Evolutionary conservation across 1,140 invertebrate species (phyloP).

Genomic region (Drosophila nasuta): DNA sequence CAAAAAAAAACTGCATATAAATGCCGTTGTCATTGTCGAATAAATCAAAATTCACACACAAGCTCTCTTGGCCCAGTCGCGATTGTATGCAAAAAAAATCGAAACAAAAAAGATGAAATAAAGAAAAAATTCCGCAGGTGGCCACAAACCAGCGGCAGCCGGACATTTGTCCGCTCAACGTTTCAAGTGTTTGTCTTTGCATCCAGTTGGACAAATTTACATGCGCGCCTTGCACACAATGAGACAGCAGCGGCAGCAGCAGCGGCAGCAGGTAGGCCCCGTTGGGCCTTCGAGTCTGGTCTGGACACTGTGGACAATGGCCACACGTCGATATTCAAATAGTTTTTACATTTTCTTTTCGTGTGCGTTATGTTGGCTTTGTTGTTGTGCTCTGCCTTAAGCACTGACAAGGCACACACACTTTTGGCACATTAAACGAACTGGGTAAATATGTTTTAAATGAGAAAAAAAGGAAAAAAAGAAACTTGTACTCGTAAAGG

Average conservation of each 20-base stretch:
- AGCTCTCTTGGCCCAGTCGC: slow-evolving; percentile 36
- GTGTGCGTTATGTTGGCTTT: slow-evolving; percentile 8
- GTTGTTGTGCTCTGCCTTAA: slow-evolving; percentile 21
- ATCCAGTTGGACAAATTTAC: slow-evolving; percentile 76
- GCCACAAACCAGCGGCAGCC: slow-evolving; percentile 44
- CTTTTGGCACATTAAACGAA: slow-evolving; percentile 19
- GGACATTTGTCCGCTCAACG: slow-evolving; percentile 39
- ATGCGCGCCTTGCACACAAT: slow-evolving; percentile 71
- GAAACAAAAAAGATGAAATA: slow-evolving; percentile 19
- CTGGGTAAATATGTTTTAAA: slow-evolving; percentile 63
- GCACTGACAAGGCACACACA: slow-evolving; percentile 30
- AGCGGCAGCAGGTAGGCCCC: slow-evolving; percentile 35
- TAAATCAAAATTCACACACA: slow-evolving; percentile 70
- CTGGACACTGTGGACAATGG: slow-evolving; percentile 54
- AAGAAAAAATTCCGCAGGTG: slow-evolving; percentile 70
- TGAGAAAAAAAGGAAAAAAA: slow-evolving; percentile 26
- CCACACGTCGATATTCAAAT: slow-evolving; percentile 75
- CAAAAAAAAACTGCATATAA: slow-evolving; percentile 48
- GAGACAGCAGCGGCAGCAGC: slow-evolving; percentile 37
- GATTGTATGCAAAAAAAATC: slow-evolving; percentile 70
- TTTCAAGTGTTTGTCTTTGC: slow-evolving; percentile 77
- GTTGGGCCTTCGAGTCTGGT: slow-evolving; percentile 28
- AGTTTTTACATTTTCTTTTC: slow-evolving; percentile 40
- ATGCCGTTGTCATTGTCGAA: slow-evolving; percentile 59
- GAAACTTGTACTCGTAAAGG: slow-evolving; percentile 47